Base-by-base conservation (phyloP, 2,888 invertebrate genomes). In the Agonum fuliginosum region DNA sequence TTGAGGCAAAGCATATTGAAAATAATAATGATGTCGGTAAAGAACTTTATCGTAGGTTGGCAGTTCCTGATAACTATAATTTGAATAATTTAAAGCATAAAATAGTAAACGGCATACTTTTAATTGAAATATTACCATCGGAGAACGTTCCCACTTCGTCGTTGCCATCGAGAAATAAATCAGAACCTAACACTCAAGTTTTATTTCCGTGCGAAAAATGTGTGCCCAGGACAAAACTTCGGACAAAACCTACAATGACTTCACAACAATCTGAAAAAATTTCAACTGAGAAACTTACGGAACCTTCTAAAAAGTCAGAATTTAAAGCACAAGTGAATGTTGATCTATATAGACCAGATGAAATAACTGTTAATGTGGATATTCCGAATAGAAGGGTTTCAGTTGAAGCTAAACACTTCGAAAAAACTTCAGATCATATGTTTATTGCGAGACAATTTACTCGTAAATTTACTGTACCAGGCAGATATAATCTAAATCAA, bases 381-480 rank as follows among this genome's bases (percentile, higher is more conserved):
- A n/a, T n/a, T n/a, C n/a, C n/a, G n/a, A n/a, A n/a, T n/a, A 62
- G 30, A 17, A 30, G 14, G 19, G 30, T 62, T 14, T 14, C 19
- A 17, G 17, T 62, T 12, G 58, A 62, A 62, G 58, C 58, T 17
- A 62, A 30, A 30, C 58, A 62, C n/a, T n/a, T 14, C 0, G 58
- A 62, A 62, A 30, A 62, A 62, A 62, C 6, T 27, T 1, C 19
- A 22, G 12, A 54, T 24, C 24, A 24, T 22, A n/a, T 24, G 2
- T 34, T 34, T 62, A 10, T 27, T 12, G 8, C 30, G 0, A 62
- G 17, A 62, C 19, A 62, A 27, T 30, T 62, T n/a, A 30, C 27
- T 62, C 62, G 62, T 19, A 62, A 62, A 34, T 62, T 34, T 62
- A 34, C 34, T 3, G 37, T 62, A 6, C 62, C 62, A 10, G 34